These are phyloP conservation scores for Catharus ustulatus DNA, from an alignment of 2,797 vertebrate species.

Conservation along the genomic window DNA sequence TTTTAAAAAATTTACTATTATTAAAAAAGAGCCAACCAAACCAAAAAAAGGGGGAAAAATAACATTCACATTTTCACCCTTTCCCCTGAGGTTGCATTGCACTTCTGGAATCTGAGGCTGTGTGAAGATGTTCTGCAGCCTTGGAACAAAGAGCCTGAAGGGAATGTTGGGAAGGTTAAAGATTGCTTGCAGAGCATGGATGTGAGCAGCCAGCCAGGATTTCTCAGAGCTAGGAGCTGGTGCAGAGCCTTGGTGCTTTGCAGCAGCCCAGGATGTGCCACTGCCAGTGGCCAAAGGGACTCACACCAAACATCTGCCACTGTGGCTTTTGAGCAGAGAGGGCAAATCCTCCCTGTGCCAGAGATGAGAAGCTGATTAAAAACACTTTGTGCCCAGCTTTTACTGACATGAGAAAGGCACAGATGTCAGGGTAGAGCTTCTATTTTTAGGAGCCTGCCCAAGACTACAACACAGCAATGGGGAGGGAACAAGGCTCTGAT, in stretches of 20 bases:
- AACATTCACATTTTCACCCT: not conserved
- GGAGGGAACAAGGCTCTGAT: not conserved
- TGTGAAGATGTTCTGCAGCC: not conserved
- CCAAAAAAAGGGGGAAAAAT: too few species aligned
- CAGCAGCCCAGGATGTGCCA: slow-evolving; percentile 30
- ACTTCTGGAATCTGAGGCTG: not conserved
- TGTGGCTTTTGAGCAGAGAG: slow-evolving; percentile 22
- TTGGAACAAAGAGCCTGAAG: slow-evolving; percentile 2
- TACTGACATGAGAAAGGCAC: not conserved
- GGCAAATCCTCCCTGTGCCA: not conserved
- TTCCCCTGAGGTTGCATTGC: not conserved
- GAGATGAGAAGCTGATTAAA: not conserved
- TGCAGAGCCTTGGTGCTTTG: not conserved
- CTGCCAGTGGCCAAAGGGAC: slow-evolving; percentile 6
- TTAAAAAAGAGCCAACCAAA: not conserved
- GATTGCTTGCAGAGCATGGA: slow-evolving; percentile 8
- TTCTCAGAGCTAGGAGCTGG: slow-evolving; percentile 39
- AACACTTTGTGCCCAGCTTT: slow-evolving; percentile 7
- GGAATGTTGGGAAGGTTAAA: not conserved
- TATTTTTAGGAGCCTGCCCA: not conserved
- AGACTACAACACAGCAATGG: not conserved
- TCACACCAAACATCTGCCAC: slow-evolving; percentile 42
- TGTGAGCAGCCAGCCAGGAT: slow-evolving; percentile 7
- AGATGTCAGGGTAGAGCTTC: not conserved
- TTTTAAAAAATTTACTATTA: not conserved